These are phyloP conservation scores for Bombus waltoni DNA, from an alignment of 1,140 invertebrate genomes.

Conservation along the genomic window DNA sequence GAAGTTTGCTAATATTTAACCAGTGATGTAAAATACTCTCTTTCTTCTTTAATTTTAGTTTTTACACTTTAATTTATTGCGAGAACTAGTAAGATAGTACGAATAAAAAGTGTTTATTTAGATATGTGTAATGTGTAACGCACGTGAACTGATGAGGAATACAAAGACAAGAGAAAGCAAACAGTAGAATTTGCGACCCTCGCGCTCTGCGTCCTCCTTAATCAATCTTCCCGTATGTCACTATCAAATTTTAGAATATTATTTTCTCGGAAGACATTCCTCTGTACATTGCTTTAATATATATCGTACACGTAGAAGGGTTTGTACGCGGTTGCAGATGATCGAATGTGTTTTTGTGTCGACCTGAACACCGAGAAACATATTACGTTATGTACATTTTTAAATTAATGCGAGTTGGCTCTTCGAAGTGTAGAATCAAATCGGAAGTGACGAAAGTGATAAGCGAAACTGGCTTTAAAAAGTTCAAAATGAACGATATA, in stretches of 20 bases:
- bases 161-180: background rate
- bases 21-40: background rate
- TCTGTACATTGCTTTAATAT: constrained; percentile 48
- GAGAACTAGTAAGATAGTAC: background rate
- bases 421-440: background rate
- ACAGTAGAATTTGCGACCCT: background rate
- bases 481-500: too few relatives aligned
- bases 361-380: background rate
- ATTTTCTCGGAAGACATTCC: constrained; percentile 43
- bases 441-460: background rate
- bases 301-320: constrained; percentile 33
- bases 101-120: background rate
- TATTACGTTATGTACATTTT: background rate
- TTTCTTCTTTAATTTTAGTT: background rate
- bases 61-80: background rate
- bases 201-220: constrained; percentile 26
- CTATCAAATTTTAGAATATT: constrained; percentile 39
- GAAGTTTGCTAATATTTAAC: background rate
- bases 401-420: background rate
- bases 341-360: constrained; percentile 23
- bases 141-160: background rate
- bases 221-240: constrained; percentile 43
- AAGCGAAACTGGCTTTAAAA: background rate
- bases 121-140: background rate
- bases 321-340: constrained; percentile 7